Conservation (phyloP, 2,797 vertebrate species). For the Cirrhinus mrigala region DNA sequence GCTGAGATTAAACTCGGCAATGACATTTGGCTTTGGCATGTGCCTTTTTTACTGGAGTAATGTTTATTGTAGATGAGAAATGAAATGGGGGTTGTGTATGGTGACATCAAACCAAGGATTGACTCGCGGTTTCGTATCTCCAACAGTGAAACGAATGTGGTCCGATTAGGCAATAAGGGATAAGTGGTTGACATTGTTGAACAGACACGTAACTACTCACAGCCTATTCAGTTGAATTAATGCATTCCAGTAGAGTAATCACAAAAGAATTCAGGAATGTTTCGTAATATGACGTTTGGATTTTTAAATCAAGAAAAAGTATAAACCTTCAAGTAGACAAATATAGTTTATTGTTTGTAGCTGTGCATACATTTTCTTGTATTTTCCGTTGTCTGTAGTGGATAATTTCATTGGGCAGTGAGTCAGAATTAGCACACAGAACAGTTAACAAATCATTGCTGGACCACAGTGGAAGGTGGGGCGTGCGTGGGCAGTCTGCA, state of each 20-base stretch:
- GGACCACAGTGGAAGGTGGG: slow-evolving; percentile 53
- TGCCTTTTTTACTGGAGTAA: neutral
- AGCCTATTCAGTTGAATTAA: neutral
- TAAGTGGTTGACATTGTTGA: slow-evolving; percentile 13
- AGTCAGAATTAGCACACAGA: slow-evolving; percentile 65
- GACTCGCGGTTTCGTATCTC: neutral
- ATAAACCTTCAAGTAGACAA: neutral
- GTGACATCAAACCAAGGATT: neutral
- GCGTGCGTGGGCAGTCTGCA: slow-evolving; percentile 4
- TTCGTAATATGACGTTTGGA: neutral
- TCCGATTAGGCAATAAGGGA: slow-evolving; percentile 15
- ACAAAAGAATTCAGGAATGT: neutral
- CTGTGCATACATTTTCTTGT: slow-evolving; percentile 50
- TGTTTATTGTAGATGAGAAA: neutral
- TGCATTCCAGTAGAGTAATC: slow-evolving; percentile 16
- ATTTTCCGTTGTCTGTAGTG: slow-evolving; percentile 51
- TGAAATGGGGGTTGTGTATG: slow-evolving; percentile 4
- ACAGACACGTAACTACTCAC: slow-evolving; percentile 7
- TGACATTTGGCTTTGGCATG: neutral
- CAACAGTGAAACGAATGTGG: neutral
- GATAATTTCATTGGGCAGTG: slow-evolving; percentile 66
- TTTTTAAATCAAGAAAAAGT: neutral
- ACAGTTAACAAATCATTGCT: slow-evolving; percentile 60
- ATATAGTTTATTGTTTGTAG: neutral
- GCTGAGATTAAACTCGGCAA: too few relatives aligned